Conservation (phyloP, 2,113 vertebrate species). For the Leptobrachium ailaonicum region DNA sequence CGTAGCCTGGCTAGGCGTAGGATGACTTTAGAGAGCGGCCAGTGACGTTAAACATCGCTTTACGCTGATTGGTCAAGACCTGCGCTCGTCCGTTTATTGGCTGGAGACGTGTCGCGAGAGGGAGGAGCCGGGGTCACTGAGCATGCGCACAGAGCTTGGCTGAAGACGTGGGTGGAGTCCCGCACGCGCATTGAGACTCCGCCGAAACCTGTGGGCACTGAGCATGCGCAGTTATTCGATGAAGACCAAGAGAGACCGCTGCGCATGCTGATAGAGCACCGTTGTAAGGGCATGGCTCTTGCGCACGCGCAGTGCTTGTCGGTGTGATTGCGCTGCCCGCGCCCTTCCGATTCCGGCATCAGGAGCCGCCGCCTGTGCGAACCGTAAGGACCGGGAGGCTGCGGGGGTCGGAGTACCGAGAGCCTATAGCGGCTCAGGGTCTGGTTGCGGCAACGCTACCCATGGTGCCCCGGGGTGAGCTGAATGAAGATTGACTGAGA, state of each 20-base stretch:
- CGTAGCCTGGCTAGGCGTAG: no score
- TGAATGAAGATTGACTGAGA: no score
- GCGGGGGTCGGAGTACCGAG: neutral
- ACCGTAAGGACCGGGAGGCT: neutral
- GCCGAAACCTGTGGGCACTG: neutral
- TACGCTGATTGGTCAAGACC: no score
- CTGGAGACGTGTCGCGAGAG: no score
- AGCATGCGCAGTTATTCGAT: slow-evolving; percentile 17
- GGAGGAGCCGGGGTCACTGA: neutral
- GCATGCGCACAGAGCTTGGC: neutral
- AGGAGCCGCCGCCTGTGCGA: slow-evolving; percentile 13
- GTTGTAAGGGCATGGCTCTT: neutral
- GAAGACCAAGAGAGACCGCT: neutral
- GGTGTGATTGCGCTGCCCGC: slow-evolving; percentile 36
- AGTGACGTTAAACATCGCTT: no score
- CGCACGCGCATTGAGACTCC: neutral
- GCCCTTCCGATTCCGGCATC: slow-evolving; percentile 39
- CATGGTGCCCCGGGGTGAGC: no score
- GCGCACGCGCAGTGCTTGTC: slow-evolving; percentile 14
- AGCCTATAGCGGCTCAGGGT: no score
- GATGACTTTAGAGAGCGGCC: no score
- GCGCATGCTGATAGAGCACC: slow-evolving; percentile 5
- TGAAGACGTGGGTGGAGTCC: neutral
- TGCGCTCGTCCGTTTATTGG: no score
- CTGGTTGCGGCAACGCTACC: no score